A percentile compares a stretch with the other conserved stretches of the same genome.
These are phyloP conservation scores for Himalopsyche tibetana DNA, from an alignment of 2,888 invertebrate species.

Conservation along the genomic window DNA sequence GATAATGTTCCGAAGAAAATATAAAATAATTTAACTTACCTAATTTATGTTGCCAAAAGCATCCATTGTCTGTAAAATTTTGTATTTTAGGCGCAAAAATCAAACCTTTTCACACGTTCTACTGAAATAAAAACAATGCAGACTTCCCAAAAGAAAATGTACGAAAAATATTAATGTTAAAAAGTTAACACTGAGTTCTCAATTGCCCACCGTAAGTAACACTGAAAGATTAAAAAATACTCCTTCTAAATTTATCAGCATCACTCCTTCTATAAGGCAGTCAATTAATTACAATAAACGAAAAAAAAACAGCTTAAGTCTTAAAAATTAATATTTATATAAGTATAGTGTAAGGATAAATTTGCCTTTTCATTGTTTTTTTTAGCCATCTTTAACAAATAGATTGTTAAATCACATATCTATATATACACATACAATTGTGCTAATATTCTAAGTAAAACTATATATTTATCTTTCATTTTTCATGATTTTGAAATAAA, in stretches of 20 bases:
- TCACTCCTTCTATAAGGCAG: constrained; percentile 61
- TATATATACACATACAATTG: too few relatives aligned
- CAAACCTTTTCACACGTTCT: constrained; percentile 35
- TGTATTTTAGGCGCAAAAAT: constrained; percentile 51
- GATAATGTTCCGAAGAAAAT: not conserved
- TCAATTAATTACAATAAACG: constrained; percentile 44
- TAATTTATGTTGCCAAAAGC: not conserved
- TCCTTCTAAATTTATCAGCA: constrained; percentile 51
- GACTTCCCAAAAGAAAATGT: constrained; percentile 45
- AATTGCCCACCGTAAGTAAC: constrained; percentile 57
- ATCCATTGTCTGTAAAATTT: constrained; percentile 52
- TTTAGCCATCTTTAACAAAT: not conserved
- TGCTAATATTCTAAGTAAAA: too few relatives aligned
- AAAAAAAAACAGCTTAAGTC: not conserved
- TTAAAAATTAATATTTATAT: not conserved
- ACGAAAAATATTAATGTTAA: constrained; percentile 22
- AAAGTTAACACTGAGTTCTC: constrained; percentile 32
- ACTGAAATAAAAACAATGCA: constrained; percentile 2
- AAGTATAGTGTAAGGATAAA: not conserved
- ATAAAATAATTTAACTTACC: constrained; percentile 11
- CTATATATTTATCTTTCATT: too few relatives aligned
- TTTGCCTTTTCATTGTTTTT: not conserved
- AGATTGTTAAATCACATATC: too few relatives aligned
- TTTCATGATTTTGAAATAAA: too few relatives aligned
- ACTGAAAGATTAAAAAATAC: not conserved